Conservation (phyloP, 2,797 vertebrate genomes). For the Gallinago nigripennis region DNA sequence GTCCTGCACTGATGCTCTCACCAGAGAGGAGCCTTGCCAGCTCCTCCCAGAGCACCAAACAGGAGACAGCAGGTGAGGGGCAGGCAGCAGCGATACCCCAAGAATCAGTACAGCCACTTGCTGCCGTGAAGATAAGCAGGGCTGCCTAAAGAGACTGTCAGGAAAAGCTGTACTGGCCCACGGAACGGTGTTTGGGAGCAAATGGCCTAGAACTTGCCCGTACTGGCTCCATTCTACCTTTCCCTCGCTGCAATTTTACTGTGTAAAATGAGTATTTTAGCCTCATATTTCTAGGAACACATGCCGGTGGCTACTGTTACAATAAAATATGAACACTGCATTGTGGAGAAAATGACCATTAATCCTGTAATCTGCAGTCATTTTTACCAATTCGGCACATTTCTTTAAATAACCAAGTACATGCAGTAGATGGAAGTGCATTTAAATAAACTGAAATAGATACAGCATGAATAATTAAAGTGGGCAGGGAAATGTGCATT, state of each 20-base stretch:
- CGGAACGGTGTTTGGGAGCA: background rate
- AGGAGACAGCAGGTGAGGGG: fast-evolving
- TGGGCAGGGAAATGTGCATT: slow-evolving; percentile 19
- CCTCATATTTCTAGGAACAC: slow-evolving; percentile 57
- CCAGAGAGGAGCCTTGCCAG: background rate
- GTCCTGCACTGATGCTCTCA: background rate
- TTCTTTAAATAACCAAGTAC: slow-evolving; percentile 52
- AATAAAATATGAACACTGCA: slow-evolving; percentile 60
- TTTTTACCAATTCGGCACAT: slow-evolving; percentile 40
- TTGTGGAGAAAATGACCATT: slow-evolving; percentile 55
- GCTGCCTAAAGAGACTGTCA: slow-evolving; percentile 3
- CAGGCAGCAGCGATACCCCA: background rate
- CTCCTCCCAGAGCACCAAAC: background rate
- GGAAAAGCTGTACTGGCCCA: background rate
- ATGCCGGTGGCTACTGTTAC: slow-evolving; percentile 49
- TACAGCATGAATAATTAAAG: slow-evolving; percentile 71
- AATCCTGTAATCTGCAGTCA: slow-evolving; percentile 51
- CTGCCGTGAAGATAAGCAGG: background rate
- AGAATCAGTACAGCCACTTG: background rate
- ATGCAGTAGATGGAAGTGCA: slow-evolving; percentile 21
- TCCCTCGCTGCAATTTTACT: background rate
- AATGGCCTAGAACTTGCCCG: background rate
- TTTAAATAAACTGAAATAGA: slow-evolving; percentile 62
- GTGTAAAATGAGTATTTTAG: slow-evolving; percentile 45
- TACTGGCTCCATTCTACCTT: background rate